Evolutionary conservation across 2,113 vertebrate species (phyloP), one percentile per base, ranked within the genome.

Genomic region (Aptenodytes forsteri): DNA sequence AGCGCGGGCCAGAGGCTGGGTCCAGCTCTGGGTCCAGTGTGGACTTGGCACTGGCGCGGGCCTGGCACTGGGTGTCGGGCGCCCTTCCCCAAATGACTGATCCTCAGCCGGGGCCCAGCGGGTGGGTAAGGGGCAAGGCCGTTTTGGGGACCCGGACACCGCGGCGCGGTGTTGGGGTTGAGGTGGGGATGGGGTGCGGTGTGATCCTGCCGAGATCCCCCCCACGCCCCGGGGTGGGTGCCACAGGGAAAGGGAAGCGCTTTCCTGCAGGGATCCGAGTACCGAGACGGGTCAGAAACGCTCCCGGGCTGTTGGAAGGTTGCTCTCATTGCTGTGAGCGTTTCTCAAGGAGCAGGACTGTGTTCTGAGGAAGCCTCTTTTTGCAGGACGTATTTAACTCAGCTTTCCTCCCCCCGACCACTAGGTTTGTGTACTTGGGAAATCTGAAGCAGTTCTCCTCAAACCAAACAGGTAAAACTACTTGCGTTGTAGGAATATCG

Each of bases 391-490:
- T 6, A 0, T 19, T 16, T 54, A 49, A 55, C 75, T 64, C 64
- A 1, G 5, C 29, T 25, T 73, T 52, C 66, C 50, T 69, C 58
- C 52, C 40, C 11, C 11, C 26, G 19, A 1, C 0, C 18, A 7
- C 34, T 3, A 88, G 91, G 65, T 59, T 54, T 47, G 69, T 23
- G 59, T 26, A 3, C 61, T 64, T 70, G 78, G 66, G 90, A 94
- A 91, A 59, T 49, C 87, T 17, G 75, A 52, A 85, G 84, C 25
- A 5, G 56, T 96, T 97, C 91, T 78, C 86, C 78, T 83, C 62
- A 65, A 73, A 90, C 34, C 91, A 23, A 91, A 83, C 95, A 96
- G 97, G 96, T 97, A 97, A 90, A 87, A 73, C 89, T 56, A 15
- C 93, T 96, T 55, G 7, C 23, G 10, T 20, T 0, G 3, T 10